Base-by-base conservation (phyloP, 2,113 vertebrate genomes). In the Galeopterus variegatus region DNA sequence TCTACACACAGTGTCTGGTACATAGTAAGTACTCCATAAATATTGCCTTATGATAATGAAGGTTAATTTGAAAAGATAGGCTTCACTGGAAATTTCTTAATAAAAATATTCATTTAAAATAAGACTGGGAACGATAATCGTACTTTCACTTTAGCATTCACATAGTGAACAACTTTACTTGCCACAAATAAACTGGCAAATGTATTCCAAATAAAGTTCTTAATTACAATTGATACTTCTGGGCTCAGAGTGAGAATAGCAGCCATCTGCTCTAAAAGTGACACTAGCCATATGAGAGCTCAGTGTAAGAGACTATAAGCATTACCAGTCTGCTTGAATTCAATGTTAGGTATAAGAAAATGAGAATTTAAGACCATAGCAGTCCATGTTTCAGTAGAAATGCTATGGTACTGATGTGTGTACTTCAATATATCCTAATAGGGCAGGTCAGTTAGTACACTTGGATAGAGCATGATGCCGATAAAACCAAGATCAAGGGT, bases 151-250 rank as follows among this genome's bases (percentile, higher is more conserved):
- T 93, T 77, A 17, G 96, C 64, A 17, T 91, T 95, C 73, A 88
- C 10, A 67, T 48, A 82, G 28, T 31, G 58, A 33, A 91, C 82
- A 98, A 54, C 13, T 95, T 28, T 87, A 33, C 41, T 96, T 65
- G 13, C 31, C 8, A 56, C 65, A 36, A 96, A 72, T 90, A 94
- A 98, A 93, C 75, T 97, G 31, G 56, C 45, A 96, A 70, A 92
- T 15, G 2, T 58, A 93, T 97, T 98, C 73, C 24, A 97, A 98
- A 96, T 85, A 96, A 96, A 91, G 24, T 96, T 96, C 95, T 65
- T 91, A 97, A 96, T 97, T 98, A 6, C 50, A 92, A 94, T 80
- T 87, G 93, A 11, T n/a, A 95, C 92, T 98, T 97, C 83, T 67
- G 70, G 41, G 50, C 54, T 89, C 69, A 52, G 18, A 64, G 36